Conservation (phyloP, 1,140 invertebrate genomes). For the Nomia melanderi region DNA sequence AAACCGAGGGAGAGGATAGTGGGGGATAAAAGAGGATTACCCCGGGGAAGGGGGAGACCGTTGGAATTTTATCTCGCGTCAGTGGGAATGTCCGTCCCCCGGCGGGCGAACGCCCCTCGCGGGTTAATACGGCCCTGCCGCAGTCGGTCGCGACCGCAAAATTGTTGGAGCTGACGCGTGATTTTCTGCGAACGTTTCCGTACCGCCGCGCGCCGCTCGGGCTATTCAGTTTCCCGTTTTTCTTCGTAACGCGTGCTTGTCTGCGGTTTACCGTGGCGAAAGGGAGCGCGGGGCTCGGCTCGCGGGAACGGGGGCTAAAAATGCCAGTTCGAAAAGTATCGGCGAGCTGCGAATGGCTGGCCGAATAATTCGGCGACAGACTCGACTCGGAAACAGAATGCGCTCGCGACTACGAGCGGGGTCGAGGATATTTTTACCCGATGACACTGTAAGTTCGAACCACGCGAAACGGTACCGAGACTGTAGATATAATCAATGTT, state of each 20-base stretch:
- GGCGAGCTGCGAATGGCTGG: too few species aligned
- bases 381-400: too few species aligned
- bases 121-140: conserved; percentile 44
- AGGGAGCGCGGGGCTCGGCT: background rate
- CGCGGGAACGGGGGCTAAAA: background rate
- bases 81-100: conserved; percentile 50
- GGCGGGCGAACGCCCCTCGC: conserved; percentile 22
- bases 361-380: too few species aligned
- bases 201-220: background rate
- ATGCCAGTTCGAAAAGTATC: background rate
- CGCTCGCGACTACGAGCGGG: too few species aligned
- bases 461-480: too few species aligned
- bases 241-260: conserved; percentile 13
- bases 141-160: conserved; percentile 48
- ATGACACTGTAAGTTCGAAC: too few species aligned
- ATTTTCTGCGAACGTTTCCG: conserved; percentile 50
- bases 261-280: conserved; percentile 13
- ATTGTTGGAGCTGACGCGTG: conserved; percentile 54
- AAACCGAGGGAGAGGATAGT: background rate
- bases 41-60: conserved; percentile 41
- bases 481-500: too few species aligned
- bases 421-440: too few species aligned
- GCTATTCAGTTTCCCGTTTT: conserved; percentile 38
- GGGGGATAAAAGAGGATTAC: conserved; percentile 40
- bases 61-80: conserved; percentile 63